phyloP scores from a whole-genome alignment of 2,888 invertebrate species.

The Eupeodes luniger region DNA sequence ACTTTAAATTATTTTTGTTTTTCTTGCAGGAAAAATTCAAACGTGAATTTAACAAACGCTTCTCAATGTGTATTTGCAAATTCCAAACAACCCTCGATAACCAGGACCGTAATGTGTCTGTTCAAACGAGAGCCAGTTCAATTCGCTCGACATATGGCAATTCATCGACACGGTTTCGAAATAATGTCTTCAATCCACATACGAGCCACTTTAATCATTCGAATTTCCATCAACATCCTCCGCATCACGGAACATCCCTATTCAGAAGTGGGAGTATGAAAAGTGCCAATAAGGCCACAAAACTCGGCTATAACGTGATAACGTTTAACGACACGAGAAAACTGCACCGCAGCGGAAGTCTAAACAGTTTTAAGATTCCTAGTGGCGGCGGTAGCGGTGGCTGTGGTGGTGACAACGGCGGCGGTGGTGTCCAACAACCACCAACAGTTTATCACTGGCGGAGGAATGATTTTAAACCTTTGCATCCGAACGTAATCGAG shows the following conservation, averaged over 20 bases:
- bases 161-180: constrained; percentile 81
- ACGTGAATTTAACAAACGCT: constrained; percentile 90
- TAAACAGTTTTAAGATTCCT: constrained; percentile 55
- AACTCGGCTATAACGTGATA: constrained; percentile 66
- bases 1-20: no score
- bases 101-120: constrained; percentile 83
- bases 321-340: constrained; percentile 59
- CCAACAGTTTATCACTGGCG: constrained; percentile 79
- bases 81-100: constrained; percentile 80
- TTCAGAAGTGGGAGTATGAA: constrained; percentile 71
- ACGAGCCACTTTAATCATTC: constrained; percentile 51
- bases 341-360: constrained; percentile 60
- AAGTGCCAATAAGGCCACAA: constrained; percentile 62
- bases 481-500: constrained; percentile 81
- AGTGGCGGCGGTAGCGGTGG: neutral
- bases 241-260: constrained; percentile 27
- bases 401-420: neutral
- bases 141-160: constrained; percentile 82
- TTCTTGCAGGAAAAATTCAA: constrained; percentile 90
- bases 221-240: constrained; percentile 45
- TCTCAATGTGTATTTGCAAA: constrained; percentile 86
- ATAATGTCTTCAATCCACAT: constrained; percentile 78
- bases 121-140: constrained; percentile 83
- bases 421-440: constrained; percentile 4
- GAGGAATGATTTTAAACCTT: constrained; percentile 81